These are phyloP conservation scores for Shinisaurus crocodilurus DNA, from an alignment of 2,113 vertebrate genomes.

Conservation along the genomic window DNA sequence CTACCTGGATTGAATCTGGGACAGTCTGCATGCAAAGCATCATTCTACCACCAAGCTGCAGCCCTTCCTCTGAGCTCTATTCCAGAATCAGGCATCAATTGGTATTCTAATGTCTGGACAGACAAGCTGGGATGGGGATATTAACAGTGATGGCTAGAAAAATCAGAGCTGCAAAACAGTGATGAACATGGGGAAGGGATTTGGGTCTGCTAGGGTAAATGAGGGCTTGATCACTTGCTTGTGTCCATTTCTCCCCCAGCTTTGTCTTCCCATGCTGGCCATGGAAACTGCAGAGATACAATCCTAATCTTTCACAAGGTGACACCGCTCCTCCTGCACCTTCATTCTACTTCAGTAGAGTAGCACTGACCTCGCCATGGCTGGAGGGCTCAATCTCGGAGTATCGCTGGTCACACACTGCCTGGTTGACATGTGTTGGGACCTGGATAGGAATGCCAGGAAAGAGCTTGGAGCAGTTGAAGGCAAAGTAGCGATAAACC, in stretches of 20 bases:
- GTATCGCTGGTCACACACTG: slow-evolving; percentile 88
- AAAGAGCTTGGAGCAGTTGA: slow-evolving; percentile 87
- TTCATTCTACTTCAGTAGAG: not conserved
- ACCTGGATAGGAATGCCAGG: slow-evolving; percentile 68
- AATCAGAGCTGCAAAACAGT: not conserved
- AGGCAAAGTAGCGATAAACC: slow-evolving; percentile 86
- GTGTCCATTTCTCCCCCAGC: not conserved
- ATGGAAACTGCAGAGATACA: not conserved
- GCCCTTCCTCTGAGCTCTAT: not conserved
- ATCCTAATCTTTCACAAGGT: not conserved
- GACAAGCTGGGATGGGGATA: not conserved
- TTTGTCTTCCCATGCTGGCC: not conserved
- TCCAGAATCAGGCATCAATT: not conserved
- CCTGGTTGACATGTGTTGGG: slow-evolving; percentile 78
- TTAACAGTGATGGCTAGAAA: not conserved
- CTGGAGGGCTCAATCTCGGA: slow-evolving; percentile 88
- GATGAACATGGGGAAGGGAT: not conserved
- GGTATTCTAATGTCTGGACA: not conserved
- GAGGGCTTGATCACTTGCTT: not conserved
- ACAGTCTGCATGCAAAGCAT: not conserved
- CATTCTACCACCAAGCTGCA: not conserved
- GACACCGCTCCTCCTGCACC: not conserved
- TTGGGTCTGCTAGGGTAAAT: not conserved
- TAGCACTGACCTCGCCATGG: slow-evolving; percentile 81
- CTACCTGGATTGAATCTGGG: not conserved